Evolutionary conservation across 2,888 invertebrate genomes (phyloP).

Genomic region (Drosophila neoperkinsi): DNA sequence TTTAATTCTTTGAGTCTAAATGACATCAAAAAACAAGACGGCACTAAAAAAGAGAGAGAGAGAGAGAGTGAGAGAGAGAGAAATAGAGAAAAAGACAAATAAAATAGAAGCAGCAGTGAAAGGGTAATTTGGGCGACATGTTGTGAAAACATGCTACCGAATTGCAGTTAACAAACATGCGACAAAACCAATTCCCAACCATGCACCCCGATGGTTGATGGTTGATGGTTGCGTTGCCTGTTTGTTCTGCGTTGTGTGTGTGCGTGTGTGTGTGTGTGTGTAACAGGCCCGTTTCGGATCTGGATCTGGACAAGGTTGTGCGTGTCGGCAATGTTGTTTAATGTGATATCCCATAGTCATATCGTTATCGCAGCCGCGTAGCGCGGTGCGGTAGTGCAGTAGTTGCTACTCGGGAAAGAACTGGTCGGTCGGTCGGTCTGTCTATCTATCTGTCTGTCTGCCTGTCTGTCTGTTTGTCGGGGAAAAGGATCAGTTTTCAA

Average conservation of each 20-base stretch:
- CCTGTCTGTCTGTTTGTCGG: neutral
- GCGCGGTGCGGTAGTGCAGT: conserved; percentile 48
- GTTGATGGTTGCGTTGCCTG: conserved; percentile 4
- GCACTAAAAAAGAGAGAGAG: neutral
- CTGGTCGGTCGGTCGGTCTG: neutral
- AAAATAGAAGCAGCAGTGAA: conserved; percentile 40
- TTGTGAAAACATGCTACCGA: conserved; percentile 84
- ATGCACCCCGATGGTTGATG: conserved; percentile 4
- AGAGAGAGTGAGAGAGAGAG: neutral
- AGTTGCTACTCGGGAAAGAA: neutral
- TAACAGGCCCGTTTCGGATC: conserved; percentile 14
- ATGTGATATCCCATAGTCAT: conserved; percentile 59
- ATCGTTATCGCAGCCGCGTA: conserved; percentile 55
- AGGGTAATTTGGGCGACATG: conserved; percentile 83
- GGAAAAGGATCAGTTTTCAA: conserved; percentile 79
- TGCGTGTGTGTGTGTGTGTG: conserved; percentile 27
- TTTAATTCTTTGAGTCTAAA: neutral
- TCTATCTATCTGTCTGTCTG: neutral
- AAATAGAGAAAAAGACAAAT: neutral
- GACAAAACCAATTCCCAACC: conserved; percentile 38
- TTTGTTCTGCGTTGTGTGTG: conserved; percentile 17
- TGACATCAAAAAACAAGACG: neutral
- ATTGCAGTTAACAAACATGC: conserved; percentile 76
- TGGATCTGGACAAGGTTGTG: conserved; percentile 41
- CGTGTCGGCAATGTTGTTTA: conserved; percentile 71